A percentile compares a stretch with the other conserved stretches of the same genome.
phyloP scores from a whole-genome alignment of 2,888 invertebrate genomes.

The Scaptomyza caliginosa region DNA sequence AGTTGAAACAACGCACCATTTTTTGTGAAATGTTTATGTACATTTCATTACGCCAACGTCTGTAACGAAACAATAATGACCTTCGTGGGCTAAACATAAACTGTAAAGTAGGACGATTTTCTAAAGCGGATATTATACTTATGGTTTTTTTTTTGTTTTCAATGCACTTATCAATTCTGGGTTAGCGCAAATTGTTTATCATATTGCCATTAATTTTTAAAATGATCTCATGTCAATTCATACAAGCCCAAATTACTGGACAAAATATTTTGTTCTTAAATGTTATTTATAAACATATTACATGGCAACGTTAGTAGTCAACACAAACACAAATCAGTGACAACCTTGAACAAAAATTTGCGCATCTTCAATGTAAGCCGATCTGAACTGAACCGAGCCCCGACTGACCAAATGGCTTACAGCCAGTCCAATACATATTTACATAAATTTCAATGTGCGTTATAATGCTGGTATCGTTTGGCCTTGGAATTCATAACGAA shows the following conservation, averaged over 20 bases:
- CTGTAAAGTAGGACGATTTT: background rate
- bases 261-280: background rate
- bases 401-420: constrained; percentile 51
- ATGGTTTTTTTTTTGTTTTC: background rate
- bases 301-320: constrained; percentile 17
- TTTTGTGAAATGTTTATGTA: constrained; percentile 45
- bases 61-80: constrained; percentile 26
- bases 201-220: constrained; percentile 27
- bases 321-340: constrained; percentile 39
- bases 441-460: constrained; percentile 75
- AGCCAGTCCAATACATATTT: constrained; percentile 47
- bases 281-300: constrained; percentile 18
- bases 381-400: constrained; percentile 10
- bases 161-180: background rate
- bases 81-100: constrained; percentile 15
- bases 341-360: constrained; percentile 46
- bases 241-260: constrained; percentile 6
- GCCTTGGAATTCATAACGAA: constrained; percentile 73
- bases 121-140: background rate
- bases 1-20: constrained; percentile 26
- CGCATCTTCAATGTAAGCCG: constrained; percentile 19
- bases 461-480: constrained; percentile 64
- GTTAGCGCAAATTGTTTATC: background rate
- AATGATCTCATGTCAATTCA: constrained; percentile 9
- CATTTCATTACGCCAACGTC: constrained; percentile 46